Base-by-base conservation (phyloP, 1,140 invertebrate genomes). In the Carposina sasakii region DNA sequence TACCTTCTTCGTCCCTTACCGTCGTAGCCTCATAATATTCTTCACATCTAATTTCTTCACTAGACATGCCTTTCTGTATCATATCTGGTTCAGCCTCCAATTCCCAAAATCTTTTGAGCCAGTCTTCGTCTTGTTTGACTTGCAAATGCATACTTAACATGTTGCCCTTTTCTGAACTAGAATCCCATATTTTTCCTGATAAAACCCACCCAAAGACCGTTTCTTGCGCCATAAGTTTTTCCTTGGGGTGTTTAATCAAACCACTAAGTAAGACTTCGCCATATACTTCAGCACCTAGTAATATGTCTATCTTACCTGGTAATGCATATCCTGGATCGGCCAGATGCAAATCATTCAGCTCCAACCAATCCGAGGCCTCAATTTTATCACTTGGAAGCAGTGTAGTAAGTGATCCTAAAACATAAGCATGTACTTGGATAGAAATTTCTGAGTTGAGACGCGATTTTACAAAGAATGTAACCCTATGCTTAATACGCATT, bases 11-110 rank as follows among this genome's bases (percentile, higher is more conserved):
- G 15, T 41, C 17, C 21, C 39, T 41, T 17, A 4, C 17, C n/a
- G 39, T 41, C 21, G 39, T 41, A n/a, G 39, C 21, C 15, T 41
- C 39, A 23, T 21, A 41, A n/a, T 19, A 17, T 13, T 41, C 39
- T 19, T 41, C 39, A 41, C 39, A 41, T 41, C 21, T 41, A 6
- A 5, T 21, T 23, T 41, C 39, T 5, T 41, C 39, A 6, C 21
- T 41, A n/a, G 17, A 19, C 5, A 20, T 19, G 5, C 5, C 17
- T 19, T 41, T 41, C 21, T 41, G 9, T 4, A 41, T 20, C 9
- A 9, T n/a, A 41, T 41, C 17, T 21, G 39, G 39, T 41, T 41
- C 39, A 19, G 10, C 17, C 13, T 41, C 39, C 17, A 41, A 19
- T 13, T 41, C 39, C 39, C 39, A 41, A 41, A 41, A 41, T 41